Percentiles rank a stretch among this genome's conserved stretches.
phyloP scores from a whole-genome alignment of 2,888 invertebrate species.

The Ctena decussata region DNA sequence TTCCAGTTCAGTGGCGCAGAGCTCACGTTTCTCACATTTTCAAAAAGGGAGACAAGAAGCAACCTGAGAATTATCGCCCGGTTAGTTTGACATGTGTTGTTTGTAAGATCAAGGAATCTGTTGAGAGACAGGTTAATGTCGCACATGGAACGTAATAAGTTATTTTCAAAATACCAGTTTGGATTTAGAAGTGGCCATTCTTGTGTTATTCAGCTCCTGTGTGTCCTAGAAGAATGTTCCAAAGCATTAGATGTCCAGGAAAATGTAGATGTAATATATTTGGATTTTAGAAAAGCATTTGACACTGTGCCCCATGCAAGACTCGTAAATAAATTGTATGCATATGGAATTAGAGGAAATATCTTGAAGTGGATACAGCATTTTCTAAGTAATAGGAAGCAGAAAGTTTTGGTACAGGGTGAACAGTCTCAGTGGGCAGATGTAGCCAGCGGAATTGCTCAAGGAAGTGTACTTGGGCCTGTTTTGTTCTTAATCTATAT shows the following conservation, averaged over 20 bases:
- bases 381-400: constrained; percentile 22
- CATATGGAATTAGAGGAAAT: neutral
- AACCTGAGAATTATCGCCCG: constrained; percentile 14
- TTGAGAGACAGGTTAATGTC: constrained; percentile 15
- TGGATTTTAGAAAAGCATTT: constrained; percentile 25
- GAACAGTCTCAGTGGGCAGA: neutral
- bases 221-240: neutral
- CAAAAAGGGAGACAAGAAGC: constrained; percentile 16
- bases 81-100: constrained; percentile 16
- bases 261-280: constrained; percentile 3
- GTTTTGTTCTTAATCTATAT: constrained; percentile 21
- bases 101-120: constrained; percentile 24
- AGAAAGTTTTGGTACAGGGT: constrained; percentile 15
- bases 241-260: constrained; percentile 7
- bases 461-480: constrained; percentile 23
- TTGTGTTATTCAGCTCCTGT: neutral
- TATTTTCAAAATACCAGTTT: constrained; percentile 6
- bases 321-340: constrained; percentile 3
- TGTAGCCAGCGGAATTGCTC: constrained; percentile 35
- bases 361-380: constrained; percentile 14
- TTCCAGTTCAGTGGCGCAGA: too few relatives aligned
- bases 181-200: constrained; percentile 15
- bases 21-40: neutral
- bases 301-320: constrained; percentile 23
- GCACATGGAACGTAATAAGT: constrained; percentile 16